Base-by-base conservation (phyloP, 1,140 invertebrate species). In the Lerema accius region DNA sequence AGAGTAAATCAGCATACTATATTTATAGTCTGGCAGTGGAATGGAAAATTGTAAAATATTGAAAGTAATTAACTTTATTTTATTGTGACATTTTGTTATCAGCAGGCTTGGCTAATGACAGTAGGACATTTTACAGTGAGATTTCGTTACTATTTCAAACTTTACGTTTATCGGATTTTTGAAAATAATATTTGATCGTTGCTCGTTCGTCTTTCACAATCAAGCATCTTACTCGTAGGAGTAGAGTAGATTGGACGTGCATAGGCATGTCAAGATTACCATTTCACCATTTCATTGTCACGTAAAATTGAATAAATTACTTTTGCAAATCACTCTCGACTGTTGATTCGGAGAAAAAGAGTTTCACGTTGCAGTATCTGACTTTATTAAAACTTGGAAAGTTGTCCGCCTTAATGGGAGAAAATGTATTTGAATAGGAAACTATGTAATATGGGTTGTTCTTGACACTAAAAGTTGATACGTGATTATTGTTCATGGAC, bases 301-400 rank as follows among this genome's bases (percentile, higher is more conserved):
- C 19, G 39, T 55, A 42, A 28, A 43, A 55, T 55, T 55, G 39
- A 55, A 55, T 55, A 43, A 42, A 55, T 55, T 55, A 28, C 37
- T 55, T 55, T 42, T 55, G 51, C 51, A 55, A 55, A 55, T 55
- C 19, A 26, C 35, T 19, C 16, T 7, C 50, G 50, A 19, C 16
- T n/a, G 9, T 50, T 37, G 39, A 23, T 55, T 55, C 51, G 13
- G 13, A 55, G 51, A 55, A 42, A 4, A 17, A 1, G 39, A 42
- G 50, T 53, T 53, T 40, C 50, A 53, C 50, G 13, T 15, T 14
- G 7, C 28, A 32, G 28, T 32, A 42, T 42, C 13, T 4, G 16
- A 55, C 23, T 39, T 23, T 32, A 32, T 7, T 23, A 23, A 5
- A 23, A 23, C 19, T 23, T 53, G 50, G 35, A 53, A 53, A 53